Evolutionary conservation across 2,888 invertebrate species (phyloP).

Genomic region (Metallyticus violacea): DNA sequence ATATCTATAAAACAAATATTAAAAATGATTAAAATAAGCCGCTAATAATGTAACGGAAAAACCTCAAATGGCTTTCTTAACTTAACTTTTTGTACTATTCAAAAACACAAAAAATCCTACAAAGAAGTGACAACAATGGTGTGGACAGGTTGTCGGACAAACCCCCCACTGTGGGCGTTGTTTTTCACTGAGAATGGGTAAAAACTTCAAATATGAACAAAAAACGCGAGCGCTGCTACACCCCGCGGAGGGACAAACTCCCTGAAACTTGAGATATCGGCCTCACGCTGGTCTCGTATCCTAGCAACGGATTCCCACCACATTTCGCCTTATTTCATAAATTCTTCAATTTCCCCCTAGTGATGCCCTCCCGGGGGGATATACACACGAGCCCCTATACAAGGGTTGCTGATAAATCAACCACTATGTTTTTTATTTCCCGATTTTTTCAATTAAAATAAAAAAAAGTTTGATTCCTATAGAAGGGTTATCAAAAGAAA

Average conservation of each 20-base stretch:
- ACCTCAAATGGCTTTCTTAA: too few relatives aligned
- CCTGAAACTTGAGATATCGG: neutral
- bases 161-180: neutral
- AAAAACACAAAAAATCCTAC: too few relatives aligned
- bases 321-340: too few relatives aligned
- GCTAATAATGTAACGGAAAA: too few relatives aligned
- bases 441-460: neutral
- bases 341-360: too few relatives aligned
- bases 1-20: too few relatives aligned
- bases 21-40: too few relatives aligned
- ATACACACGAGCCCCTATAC: too few relatives aligned
- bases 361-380: too few relatives aligned
- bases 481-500: neutral
- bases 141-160: neutral
- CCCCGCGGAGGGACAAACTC: neutral
- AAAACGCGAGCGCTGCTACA: neutral
- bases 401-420: neutral
- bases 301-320: neutral
- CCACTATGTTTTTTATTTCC: neutral
- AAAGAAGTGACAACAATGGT: neutral
- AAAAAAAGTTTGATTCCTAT: neutral
- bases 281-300: neutral
- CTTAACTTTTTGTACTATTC: too few relatives aligned
- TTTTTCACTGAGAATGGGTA: neutral
- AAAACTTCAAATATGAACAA: neutral